Evolutionary conservation across 30 jellyfish, hydroid and myxozoan genomes (phyloP).

Genomic region (Cassiopea xamachana): DNA sequence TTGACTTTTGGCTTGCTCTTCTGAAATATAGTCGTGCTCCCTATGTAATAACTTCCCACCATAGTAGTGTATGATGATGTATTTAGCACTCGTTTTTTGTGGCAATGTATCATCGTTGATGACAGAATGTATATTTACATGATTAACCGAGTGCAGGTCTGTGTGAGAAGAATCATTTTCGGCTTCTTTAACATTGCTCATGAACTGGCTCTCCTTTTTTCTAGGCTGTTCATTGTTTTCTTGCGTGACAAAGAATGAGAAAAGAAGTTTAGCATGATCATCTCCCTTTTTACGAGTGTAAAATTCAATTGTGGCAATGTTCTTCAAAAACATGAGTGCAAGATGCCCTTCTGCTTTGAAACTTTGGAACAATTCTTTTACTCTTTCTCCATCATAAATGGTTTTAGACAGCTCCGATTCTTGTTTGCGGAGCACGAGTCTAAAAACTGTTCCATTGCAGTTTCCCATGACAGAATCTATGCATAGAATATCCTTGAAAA

Average conservation of each 20-base stretch:
- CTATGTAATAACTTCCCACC: conserved; percentile 30
- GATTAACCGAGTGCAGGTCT: conserved; percentile 1
- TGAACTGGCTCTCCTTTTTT: not conserved
- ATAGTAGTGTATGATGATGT: conserved; percentile 13
- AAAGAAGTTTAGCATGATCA: conserved; percentile 23
- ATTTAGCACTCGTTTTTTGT: not conserved
- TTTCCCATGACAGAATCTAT: conserved; percentile 15
- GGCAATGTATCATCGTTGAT: not conserved
- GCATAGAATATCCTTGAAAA: conserved; percentile 15
- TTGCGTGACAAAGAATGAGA: conserved; percentile 14
- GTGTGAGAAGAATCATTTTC: not conserved
- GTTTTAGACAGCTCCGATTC: conserved; percentile 71
- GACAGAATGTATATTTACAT: conserved; percentile 25
- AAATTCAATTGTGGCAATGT: conserved; percentile 53
- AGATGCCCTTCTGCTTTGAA: conserved; percentile 70
- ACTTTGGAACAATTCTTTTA: conserved; percentile 41
- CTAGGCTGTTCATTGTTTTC: not conserved
- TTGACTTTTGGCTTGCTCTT: conserved; percentile 34
- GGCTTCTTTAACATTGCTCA: not conserved
- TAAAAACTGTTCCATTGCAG: conserved; percentile 74
- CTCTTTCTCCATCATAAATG: conserved; percentile 29
- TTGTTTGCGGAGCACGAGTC: conserved; percentile 65
- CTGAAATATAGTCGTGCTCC: conserved; percentile 13
- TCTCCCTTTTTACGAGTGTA: conserved; percentile 27
- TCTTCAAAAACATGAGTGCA: conserved; percentile 68